A percentile compares a stretch with the other conserved stretches of the same genome.
phyloP scores from a whole-genome alignment of 1,140 invertebrate species.

The Glossosoma conforme region DNA sequence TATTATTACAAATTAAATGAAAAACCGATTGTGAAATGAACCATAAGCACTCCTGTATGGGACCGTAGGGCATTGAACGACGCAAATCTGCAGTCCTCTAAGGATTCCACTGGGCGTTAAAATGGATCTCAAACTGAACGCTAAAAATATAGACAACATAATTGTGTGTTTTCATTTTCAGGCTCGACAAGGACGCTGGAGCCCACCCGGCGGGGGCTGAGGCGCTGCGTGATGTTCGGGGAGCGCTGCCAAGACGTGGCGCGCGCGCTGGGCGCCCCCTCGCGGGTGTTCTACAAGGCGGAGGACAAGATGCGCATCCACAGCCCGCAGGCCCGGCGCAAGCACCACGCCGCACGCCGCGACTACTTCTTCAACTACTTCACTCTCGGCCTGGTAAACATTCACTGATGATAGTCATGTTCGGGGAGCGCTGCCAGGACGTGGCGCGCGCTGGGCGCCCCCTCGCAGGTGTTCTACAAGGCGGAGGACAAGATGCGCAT shows the following conservation, averaged over 20 bases:
- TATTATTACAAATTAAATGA: too few relatives aligned
- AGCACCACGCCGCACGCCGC: slow-evolving; percentile 66
- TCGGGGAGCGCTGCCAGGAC: slow-evolving; percentile 82
- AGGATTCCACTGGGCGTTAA: too few relatives aligned
- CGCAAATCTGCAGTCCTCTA: too few relatives aligned
- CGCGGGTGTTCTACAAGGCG: slow-evolving; percentile 87
- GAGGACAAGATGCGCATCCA: slow-evolving; percentile 99
- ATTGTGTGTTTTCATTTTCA: slow-evolving; percentile 25
- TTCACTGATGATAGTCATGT: slow-evolving; percentile 47
- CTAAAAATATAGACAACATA: too few relatives aligned
- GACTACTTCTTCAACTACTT: slow-evolving; percentile 99
- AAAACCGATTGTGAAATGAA: too few relatives aligned
- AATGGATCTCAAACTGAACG: too few relatives aligned
- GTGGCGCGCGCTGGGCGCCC: slow-evolving; percentile 72
- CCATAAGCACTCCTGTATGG: too few relatives aligned
- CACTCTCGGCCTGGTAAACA: slow-evolving; percentile 82
- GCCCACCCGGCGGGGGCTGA: slow-evolving; percentile 47
- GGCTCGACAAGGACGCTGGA: slow-evolving; percentile 44
- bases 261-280: slow-evolving; percentile 64
- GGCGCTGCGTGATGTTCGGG: slow-evolving; percentile 70
- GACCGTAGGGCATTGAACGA: too few relatives aligned
- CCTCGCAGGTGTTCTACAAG: slow-evolving; percentile 86
- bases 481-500: slow-evolving; percentile 98
- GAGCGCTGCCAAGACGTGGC: slow-evolving; percentile 83
- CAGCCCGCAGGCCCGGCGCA: slow-evolving; percentile 74